Percentiles rank a stretch among this genome's conserved stretches.
Conservation (phyloP, 2,797 vertebrate species). For the Cirrhinus mrigala region DNA sequence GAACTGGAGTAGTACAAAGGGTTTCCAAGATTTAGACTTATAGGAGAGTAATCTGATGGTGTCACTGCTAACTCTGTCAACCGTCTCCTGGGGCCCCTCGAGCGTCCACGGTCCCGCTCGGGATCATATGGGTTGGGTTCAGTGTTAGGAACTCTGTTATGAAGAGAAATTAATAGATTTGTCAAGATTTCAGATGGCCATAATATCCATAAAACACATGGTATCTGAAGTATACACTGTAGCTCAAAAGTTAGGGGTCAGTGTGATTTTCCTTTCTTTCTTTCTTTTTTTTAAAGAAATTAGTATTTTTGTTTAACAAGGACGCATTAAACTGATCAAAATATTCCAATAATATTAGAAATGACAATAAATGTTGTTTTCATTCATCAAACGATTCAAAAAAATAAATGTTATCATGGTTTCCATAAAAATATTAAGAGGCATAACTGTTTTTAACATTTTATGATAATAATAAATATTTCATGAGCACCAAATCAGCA, state of each 20-base stretch:
- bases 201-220: neutral
- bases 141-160: slow-evolving; percentile 78
- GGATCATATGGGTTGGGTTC: slow-evolving; percentile 65
- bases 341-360: too few species aligned
- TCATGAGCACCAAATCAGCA: neutral
- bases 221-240: neutral
- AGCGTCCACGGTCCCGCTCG: slow-evolving; percentile 77
- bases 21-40: slow-evolving; percentile 60
- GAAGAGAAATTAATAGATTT: slow-evolving; percentile 19
- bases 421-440: neutral
- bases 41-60: slow-evolving; percentile 70
- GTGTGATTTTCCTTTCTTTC: neutral
- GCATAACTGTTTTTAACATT: neutral
- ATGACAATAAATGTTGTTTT: neutral
- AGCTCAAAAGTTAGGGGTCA: neutral
- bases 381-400: neutral
- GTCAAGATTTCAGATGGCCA: neutral
- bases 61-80: slow-evolving; percentile 80
- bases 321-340: neutral
- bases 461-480: neutral
- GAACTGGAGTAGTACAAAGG: slow-evolving; percentile 74
- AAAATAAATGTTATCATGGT: neutral
- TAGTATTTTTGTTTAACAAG: neutral
- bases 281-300: neutral
- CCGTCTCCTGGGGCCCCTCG: slow-evolving; percentile 78